Percentiles rank a stretch among this genome's conserved stretches.
phyloP scores from a whole-genome alignment of 1,140 invertebrate species.

The Papilio polyxenes region DNA sequence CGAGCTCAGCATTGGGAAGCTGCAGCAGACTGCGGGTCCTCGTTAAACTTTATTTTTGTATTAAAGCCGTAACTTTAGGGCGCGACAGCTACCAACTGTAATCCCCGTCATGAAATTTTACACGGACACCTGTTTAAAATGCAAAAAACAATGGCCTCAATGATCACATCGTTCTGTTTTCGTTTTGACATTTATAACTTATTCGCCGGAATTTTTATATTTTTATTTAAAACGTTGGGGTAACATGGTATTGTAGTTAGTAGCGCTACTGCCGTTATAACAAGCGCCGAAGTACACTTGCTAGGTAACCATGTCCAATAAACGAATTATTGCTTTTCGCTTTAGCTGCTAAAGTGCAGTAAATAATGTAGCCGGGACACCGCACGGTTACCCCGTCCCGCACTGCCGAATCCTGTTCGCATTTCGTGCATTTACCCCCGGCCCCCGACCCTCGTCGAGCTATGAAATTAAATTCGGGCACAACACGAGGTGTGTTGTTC shows the following conservation, averaged over 20 bases:
- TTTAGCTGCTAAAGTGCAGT: slow-evolving; percentile 57
- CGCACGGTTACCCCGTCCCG: neutral
- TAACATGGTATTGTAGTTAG: neutral
- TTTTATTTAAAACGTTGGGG: neutral
- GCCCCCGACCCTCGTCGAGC: slow-evolving; percentile 43
- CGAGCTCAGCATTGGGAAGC: slow-evolving; percentile 67
- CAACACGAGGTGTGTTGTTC: slow-evolving; percentile 53
- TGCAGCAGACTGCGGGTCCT: slow-evolving; percentile 69
- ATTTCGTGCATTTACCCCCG: slow-evolving; percentile 57
- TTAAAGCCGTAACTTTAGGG: slow-evolving; percentile 73
- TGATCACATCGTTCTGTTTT: slow-evolving; percentile 32
- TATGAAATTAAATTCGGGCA: slow-evolving; percentile 72
- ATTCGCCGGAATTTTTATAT: neutral
- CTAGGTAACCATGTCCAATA: slow-evolving; percentile 54
- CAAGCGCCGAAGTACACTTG: slow-evolving; percentile 42
- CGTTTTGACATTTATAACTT: slow-evolving; percentile 25
- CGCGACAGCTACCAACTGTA: slow-evolving; percentile 62
- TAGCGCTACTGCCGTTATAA: slow-evolving; percentile 30
- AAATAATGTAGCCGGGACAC: slow-evolving; percentile 59
- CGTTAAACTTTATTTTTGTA: slow-evolving; percentile 79
- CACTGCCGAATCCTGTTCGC: slow-evolving; percentile 43
- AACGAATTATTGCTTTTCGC: slow-evolving; percentile 62
- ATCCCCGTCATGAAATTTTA: slow-evolving; percentile 69
- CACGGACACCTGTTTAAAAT: slow-evolving; percentile 45
- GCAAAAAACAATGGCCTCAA: slow-evolving; percentile 42